Evolutionary conservation across 2,888 invertebrate genomes (phyloP).

Genomic region (Drosophila ochracea): DNA sequence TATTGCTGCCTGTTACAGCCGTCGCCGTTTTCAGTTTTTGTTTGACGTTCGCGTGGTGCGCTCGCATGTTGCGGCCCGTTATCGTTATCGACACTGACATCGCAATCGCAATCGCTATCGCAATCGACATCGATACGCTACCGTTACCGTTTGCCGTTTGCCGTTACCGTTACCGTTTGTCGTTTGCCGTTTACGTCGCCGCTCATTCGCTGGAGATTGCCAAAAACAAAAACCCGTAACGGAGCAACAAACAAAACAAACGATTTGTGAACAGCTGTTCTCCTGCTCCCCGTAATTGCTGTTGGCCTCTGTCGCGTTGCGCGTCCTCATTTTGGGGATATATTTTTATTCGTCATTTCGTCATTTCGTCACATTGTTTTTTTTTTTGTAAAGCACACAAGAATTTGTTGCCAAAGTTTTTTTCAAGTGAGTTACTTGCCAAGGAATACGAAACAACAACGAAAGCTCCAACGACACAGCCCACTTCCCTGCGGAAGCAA

Average conservation of each 20-base stretch:
- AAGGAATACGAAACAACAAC: constrained; percentile 46
- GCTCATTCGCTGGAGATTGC: constrained; percentile 33
- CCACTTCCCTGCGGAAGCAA: constrained; percentile 14
- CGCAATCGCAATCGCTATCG: constrained; percentile 44
- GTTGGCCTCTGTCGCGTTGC: constrained; percentile 40
- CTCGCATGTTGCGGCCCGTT: constrained; percentile 62
- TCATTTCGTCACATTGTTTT: constrained; percentile 7
- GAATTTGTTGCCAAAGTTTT: constrained; percentile 64
- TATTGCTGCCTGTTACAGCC: constrained; percentile 54
- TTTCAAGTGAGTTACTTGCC: constrained; percentile 62
- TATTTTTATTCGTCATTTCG: background rate
- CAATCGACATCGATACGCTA: constrained; percentile 42
- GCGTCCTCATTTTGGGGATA: constrained; percentile 14
- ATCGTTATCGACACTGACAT: constrained; percentile 44
- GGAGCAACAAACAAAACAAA: constrained; percentile 16
- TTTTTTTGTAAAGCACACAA: constrained; percentile 59
- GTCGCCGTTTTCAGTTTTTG: constrained; percentile 71
- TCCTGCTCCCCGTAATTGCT: constrained; percentile 16
- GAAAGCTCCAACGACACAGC: constrained; percentile 19
- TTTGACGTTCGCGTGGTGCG: constrained; percentile 76
- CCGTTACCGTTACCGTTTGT: constrained; percentile 23
- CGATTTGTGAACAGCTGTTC: constrained; percentile 42
- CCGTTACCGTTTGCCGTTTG: constrained; percentile 32
- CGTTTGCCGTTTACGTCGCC: constrained; percentile 10
- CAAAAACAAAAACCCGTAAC: constrained; percentile 31